A percentile compares a stretch with the other conserved stretches of the same genome.
phyloP scores from a whole-genome alignment of 2,888 invertebrate species.

The Crematogaster levior region DNA sequence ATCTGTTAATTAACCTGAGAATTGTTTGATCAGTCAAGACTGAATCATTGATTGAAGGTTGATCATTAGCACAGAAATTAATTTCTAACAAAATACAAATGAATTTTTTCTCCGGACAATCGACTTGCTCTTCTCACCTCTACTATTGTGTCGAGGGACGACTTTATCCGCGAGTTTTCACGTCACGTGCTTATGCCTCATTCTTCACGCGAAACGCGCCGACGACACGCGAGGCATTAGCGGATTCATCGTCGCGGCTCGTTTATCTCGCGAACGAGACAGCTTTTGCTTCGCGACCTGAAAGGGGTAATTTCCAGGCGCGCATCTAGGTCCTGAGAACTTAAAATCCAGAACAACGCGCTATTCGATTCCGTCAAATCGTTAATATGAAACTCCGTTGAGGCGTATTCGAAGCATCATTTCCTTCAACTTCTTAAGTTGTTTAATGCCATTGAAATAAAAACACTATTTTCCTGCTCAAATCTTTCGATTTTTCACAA shows the following conservation, averaged over 20 bases:
- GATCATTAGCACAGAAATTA: not conserved
- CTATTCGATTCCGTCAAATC: constrained; percentile 25
- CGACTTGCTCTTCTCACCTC: not conserved
- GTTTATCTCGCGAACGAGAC: constrained; percentile 46
- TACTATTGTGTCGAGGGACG: not conserved
- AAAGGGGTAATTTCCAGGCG: constrained; percentile 43
- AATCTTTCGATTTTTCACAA: not conserved
- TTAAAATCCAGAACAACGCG: constrained; percentile 27
- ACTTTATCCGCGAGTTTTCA: constrained; percentile 33
- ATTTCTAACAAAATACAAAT: not conserved
- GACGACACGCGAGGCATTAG: constrained; percentile 40
- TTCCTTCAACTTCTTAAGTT: not conserved
- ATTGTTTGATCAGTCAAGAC: not conserved
- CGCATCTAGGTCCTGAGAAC: not conserved
- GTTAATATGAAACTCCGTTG: not conserved
- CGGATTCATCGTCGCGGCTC: constrained; percentile 45
- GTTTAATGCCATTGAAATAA: not conserved
- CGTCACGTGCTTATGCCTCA: constrained; percentile 37
- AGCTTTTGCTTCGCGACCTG: constrained; percentile 43
- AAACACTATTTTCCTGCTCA: not conserved
- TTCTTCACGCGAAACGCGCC: constrained; percentile 45
- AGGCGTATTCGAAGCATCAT: not conserved
- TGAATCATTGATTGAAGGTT: no score
- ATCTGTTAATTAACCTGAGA: not conserved
- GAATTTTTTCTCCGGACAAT: not conserved